Conservation (phyloP, 2,113 vertebrate genomes). For the Andinoacara biseriatus region DNA sequence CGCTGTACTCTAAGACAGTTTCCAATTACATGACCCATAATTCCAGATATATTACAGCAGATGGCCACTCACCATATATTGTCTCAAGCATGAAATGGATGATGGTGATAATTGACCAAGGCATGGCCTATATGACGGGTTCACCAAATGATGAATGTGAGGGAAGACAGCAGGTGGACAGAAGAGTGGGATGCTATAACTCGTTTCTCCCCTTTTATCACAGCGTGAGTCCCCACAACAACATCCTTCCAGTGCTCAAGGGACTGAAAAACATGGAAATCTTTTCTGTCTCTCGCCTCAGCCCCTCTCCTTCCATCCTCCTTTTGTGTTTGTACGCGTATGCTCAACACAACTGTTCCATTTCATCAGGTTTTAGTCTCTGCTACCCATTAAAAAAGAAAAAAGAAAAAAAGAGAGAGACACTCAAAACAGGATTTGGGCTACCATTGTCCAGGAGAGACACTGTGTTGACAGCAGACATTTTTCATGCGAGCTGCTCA, state of each 20-base stretch:
- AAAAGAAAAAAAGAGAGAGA: background rate
- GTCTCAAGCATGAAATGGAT: constrained; percentile 56
- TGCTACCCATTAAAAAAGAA: constrained; percentile 51
- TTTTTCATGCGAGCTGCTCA: constrained; percentile 64
- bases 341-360: constrained; percentile 64
- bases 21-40: constrained; percentile 21
- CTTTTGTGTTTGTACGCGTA: constrained; percentile 40
- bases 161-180: constrained; percentile 75
- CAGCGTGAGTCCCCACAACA: constrained; percentile 67
- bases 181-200: constrained; percentile 73
- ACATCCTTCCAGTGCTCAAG: constrained; percentile 64
- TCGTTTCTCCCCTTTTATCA: constrained; percentile 78
- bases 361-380: constrained; percentile 75
- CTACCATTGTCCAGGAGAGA: constrained; percentile 70
- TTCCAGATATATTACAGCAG: constrained; percentile 42
- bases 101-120: constrained; percentile 61
- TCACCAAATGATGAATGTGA: constrained; percentile 71
- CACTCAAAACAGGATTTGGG: constrained; percentile 63
- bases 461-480: constrained; percentile 64
- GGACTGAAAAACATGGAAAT: constrained; percentile 71
- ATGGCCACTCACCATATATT: constrained; percentile 52
- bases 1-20: background rate
- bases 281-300: constrained; percentile 46
- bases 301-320: constrained; percentile 35
- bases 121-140: constrained; percentile 54